Evolutionary conservation across 2,797 vertebrate species (phyloP), one percentile per base, ranked within the genome.

Genomic region (Enteromius unitaeniatus): DNA sequence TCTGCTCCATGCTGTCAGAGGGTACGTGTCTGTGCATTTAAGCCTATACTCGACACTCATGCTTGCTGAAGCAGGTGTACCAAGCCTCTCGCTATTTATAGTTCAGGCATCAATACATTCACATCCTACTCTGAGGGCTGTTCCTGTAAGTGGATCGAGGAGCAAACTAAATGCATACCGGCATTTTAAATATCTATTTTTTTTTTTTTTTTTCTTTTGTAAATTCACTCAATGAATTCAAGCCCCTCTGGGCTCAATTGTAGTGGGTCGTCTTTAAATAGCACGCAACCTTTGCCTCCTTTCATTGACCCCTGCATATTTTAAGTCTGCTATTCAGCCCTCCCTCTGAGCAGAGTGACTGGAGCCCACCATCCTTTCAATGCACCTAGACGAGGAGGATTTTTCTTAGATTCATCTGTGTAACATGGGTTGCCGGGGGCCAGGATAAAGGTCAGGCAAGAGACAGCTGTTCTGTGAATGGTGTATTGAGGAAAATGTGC

Each of bases 1-100:
- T 87, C 96, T 99, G 72, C 95, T 99, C 85, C 97, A 99, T 0
- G 97, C 98, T 0, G 98, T 99, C 87, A 94, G 98, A 87, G 98
- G 98, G 98, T 99, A 94, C 96, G 97, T 89, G 51, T 23, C 67
- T 4, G 1, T 40, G 42, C 26, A 64, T 83, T 55, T 68, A 83
- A 69, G 49, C 31, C 14, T 14, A 21, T 14, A 26, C 28, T 51
- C 28, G 3, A 49, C 17, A 64, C 58, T 42, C 69, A 21, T 55
- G 78, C n/a, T 51, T 26, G 17, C 17, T 53, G 47, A 47, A 84
- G 67, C 73, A 87, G 83, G 58, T 74, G 81, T 80, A 85, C 55
- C 28, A 79, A 73, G 70, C 51, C 53, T 81, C 77, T 49, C 82
- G 88, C 88, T 92, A 92, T 91, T 92, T 92, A 88, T 92, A 92